Evolutionary conservation across 2,888 invertebrate species (phyloP), one percentile per base, ranked within the genome.

Genomic region (Cosmia trapezina): DNA sequence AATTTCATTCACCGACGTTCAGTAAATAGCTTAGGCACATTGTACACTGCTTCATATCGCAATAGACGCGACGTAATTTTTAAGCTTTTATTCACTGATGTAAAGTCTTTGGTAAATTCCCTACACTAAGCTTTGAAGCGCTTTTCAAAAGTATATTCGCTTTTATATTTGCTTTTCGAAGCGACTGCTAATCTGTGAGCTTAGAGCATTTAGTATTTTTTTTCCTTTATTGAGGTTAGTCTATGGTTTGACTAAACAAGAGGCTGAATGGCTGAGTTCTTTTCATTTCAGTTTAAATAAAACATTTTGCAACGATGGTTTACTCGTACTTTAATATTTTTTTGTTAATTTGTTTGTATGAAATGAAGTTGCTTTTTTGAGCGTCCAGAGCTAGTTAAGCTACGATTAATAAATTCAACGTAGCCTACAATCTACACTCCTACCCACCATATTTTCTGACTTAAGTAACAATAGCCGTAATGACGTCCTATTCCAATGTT

Each of bases 1-100:
- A 76, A 70, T 84, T 84, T 80, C 37, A 71, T 78, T 71, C 54
- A 43, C 70, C 47, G 28, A 45, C 59, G 53, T 47, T 28, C 73
- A 71, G 51, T 62, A 62, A 73, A 74, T 60, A 53, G 51, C 49
- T 80, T 68, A 73, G 53, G 57, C 47, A n/a, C 65, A 65, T 70
- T 74, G 70, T 75, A 72, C 63, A 63, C 57, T 59, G 51, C 28
- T 67, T 66, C 61, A 62, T 57, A 73, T 51, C 8, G 63, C 53
- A 41, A 78, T 54, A 70, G 54, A 64, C 17, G 45, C 54, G 22
- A 54, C 28, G 60, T 61, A 57, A 57, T 64, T 64, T 66, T 64
- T 53, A 63, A 49, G 41, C 53, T 57, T 80, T 73, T 77, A 73
- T 76, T 70, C 69, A 60, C 37, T 22, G 43, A 56, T 45, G 43